These are phyloP conservation scores for Leucophenga varia DNA, from an alignment of 1,140 invertebrate species.

Conservation along the genomic window DNA sequence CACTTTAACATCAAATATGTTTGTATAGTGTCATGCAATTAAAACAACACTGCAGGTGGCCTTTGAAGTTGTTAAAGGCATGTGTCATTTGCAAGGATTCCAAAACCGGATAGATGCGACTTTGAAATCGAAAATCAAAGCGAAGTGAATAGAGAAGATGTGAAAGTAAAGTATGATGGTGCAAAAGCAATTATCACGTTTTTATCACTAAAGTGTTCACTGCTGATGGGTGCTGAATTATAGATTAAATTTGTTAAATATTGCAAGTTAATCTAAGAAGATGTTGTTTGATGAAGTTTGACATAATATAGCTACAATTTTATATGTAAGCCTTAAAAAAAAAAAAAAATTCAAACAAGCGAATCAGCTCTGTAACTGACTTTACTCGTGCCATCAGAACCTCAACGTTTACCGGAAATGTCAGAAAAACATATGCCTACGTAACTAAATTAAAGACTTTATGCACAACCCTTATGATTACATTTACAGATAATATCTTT, in stretches of 20 bases:
- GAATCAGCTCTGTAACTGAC: too few relatives aligned
- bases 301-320: too few relatives aligned
- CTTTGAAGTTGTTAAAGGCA: constrained; percentile 48
- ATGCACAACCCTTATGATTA: constrained; percentile 31
- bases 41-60: constrained; percentile 52
- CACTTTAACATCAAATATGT: constrained; percentile 19
- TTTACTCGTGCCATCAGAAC: too few relatives aligned
- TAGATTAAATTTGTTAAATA: too few relatives aligned
- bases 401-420: background rate
- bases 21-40: constrained; percentile 38
- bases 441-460: background rate
- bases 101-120: constrained; percentile 28
- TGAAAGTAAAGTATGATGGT: too few relatives aligned
- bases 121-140: background rate
- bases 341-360: too few relatives aligned
- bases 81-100: constrained; percentile 55
- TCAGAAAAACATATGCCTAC: background rate
- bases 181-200: constrained; percentile 52
- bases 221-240: background rate
- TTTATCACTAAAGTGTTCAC: constrained; percentile 29
- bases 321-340: too few relatives aligned
- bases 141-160: constrained; percentile 8
- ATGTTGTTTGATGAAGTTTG: too few relatives aligned
- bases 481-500: constrained; percentile 16
- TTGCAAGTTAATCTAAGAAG: too few relatives aligned